Evolutionary conservation across 2,797 vertebrate species (phyloP), one percentile per base, ranked within the genome.

Genomic region (Phrynocephalus forsythii): DNA sequence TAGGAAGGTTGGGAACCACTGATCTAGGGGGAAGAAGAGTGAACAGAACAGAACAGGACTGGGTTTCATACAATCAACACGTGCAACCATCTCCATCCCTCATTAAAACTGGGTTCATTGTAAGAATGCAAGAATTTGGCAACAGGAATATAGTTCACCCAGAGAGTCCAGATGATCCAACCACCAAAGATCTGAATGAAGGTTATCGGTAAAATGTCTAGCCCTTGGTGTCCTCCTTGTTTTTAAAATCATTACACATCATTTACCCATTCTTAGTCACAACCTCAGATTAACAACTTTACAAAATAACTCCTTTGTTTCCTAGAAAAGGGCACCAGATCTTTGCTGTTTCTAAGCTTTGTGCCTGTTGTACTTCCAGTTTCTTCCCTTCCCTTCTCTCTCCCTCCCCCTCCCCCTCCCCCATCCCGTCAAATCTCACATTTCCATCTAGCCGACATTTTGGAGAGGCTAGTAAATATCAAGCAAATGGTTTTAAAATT

Each of bases 401-500:
- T n/a, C 50, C 16, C 76, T 5, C 67, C 50, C 28, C 10, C 6
- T 4, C 26, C 20, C 67, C 48, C 30, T 38, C 86, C 44, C 1
- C 56, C 44, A 56, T 82, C 71, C 71, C 83, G 67, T 82, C 81
- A 85, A 86, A 77, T 75, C 63, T 33, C 83, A 82, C 82, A 82
- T 76, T 81, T 69, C 82, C 89, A 90, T 90, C 77, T 69, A 87
- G 82, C 85, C 82, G 78, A 90, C 78, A 84, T 81, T 66, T 84
- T 84, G 82, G 79, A 85, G 85, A 77, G 78, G 82, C 78, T 84
- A 90, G 78, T 85, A 90, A 81, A 90, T 80, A 90, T 82, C 86
- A 88, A 93, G 90, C 89, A 94, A 94, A 88, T 92, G 50, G 82
- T 87, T 87, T 93, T 93, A 88, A 94, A 95, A 94, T 91, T 90